phyloP scores from a whole-genome alignment of 2,113 vertebrate species.

The Seriola dumerili region DNA sequence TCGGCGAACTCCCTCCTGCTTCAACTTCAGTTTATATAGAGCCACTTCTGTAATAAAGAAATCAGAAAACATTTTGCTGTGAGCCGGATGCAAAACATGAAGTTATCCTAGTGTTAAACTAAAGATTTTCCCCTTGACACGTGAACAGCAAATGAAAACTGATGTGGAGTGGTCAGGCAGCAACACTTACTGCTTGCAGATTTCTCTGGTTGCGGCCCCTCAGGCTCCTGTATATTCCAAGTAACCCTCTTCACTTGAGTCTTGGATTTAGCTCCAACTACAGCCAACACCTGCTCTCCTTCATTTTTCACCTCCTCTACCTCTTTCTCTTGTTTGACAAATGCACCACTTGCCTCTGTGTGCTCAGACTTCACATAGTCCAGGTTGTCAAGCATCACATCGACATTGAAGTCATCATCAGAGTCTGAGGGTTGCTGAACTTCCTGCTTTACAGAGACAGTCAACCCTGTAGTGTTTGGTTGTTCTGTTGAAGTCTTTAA shows the following conservation, averaged over 20 bases:
- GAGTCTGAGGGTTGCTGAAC: conserved; percentile 63
- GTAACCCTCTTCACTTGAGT: conserved; percentile 93
- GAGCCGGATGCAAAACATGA: neutral
- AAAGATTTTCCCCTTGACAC: neutral
- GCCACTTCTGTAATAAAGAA: conserved; percentile 82
- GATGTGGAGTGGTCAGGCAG: neutral
- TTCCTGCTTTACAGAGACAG: conserved; percentile 68
- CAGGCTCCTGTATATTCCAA: conserved; percentile 94
- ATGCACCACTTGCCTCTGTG: neutral
- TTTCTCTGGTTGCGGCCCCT: conserved; percentile 78
- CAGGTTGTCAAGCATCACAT: conserved; percentile 80
- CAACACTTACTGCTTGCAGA: conserved; percentile 85
- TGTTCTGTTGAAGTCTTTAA: neutral
- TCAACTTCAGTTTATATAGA: conserved; percentile 86
- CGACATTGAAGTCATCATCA: conserved; percentile 81
- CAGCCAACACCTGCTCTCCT: conserved; percentile 62
- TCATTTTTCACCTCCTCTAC: conserved; percentile 46
- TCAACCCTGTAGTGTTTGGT: neutral
- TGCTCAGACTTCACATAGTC: conserved; percentile 75
- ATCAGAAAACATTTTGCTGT: neutral
- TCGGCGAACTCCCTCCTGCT: conserved; percentile 88
- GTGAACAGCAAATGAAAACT: neutral
- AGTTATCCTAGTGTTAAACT: too few species aligned
- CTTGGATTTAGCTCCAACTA: conserved; percentile 83
- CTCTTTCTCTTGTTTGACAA: conserved; percentile 51